These are phyloP conservation scores for Montipora foliosa DNA, from an alignment of 64 coral and sea anemone species.

Conservation along the genomic window DNA sequence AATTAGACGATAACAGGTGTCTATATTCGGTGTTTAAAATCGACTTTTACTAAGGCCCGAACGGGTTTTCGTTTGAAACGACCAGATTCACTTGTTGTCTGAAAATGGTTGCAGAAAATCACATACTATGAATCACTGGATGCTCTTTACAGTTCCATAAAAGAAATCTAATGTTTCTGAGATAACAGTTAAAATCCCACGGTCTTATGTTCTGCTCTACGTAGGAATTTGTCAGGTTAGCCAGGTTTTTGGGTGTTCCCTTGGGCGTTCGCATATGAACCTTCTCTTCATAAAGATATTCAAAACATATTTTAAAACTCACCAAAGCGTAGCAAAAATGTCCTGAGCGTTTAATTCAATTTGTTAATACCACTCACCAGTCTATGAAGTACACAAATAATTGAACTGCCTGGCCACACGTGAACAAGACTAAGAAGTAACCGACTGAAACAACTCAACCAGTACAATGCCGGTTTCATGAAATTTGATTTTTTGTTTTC, in stretches of 20 bases:
- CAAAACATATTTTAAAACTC: constrained; percentile 1
- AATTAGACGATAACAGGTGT: no score
- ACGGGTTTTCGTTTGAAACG: no score
- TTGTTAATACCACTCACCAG: background rate
- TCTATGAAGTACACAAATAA: background rate
- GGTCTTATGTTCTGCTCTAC: background rate
- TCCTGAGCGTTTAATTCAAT: background rate
- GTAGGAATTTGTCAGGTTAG: background rate
- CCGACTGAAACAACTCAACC: background rate
- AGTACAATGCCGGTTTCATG: background rate
- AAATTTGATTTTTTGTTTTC: background rate
- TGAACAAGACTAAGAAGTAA: background rate
- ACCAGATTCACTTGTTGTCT: no score
- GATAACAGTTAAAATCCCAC: background rate
- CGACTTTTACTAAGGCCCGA: no score
- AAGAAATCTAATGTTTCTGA: background rate
- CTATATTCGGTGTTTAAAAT: no score
- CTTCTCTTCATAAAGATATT: background rate
- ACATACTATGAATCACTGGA: no score
- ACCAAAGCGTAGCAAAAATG: background rate
- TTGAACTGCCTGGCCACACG: background rate
- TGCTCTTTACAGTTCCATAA: background rate
- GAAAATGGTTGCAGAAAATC: no score
- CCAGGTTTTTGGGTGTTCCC: background rate
- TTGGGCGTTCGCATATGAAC: background rate